Evolutionary conservation across 2,888 invertebrate species (phyloP).

Genomic region (Loripinus fragilis): DNA sequence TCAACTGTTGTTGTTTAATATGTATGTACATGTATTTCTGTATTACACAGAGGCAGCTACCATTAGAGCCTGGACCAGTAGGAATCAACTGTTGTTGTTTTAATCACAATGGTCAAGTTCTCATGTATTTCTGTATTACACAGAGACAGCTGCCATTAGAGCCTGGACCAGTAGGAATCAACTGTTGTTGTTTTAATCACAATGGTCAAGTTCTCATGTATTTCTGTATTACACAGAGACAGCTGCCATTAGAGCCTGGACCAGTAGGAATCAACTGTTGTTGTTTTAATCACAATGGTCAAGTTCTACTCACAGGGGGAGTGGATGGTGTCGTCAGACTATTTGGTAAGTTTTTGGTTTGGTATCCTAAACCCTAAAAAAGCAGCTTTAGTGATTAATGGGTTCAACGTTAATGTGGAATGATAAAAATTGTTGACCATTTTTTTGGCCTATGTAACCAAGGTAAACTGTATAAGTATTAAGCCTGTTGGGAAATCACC

Average conservation of each 20-base stretch:
- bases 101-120: constrained; percentile 86
- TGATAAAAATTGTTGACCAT: no score
- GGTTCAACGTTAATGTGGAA: no score
- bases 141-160: constrained; percentile 75
- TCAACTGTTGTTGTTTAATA: constrained; percentile 86
- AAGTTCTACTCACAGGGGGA: constrained; percentile 86
- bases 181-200: constrained; percentile 86
- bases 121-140: no score
- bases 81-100: no score
- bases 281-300: constrained; percentile 87
- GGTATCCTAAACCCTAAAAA: no score
- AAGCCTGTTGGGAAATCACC: no score
- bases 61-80: constrained; percentile 75
- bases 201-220: constrained; percentile 85
- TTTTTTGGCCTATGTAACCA: no score
- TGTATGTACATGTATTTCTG: no score
- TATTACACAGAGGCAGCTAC: constrained; percentile 75
- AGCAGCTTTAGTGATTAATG: no score
- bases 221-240: constrained; percentile 59
- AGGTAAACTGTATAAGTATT: no score
- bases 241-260: constrained; percentile 75
- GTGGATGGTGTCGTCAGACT: constrained; percentile 86
- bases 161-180: constrained; percentile 82
- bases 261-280: constrained; percentile 85
- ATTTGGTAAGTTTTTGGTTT: constrained; percentile 84